phyloP scores from a whole-genome alignment of 2,888 invertebrate species.

The Leptogaster cylindrica region DNA sequence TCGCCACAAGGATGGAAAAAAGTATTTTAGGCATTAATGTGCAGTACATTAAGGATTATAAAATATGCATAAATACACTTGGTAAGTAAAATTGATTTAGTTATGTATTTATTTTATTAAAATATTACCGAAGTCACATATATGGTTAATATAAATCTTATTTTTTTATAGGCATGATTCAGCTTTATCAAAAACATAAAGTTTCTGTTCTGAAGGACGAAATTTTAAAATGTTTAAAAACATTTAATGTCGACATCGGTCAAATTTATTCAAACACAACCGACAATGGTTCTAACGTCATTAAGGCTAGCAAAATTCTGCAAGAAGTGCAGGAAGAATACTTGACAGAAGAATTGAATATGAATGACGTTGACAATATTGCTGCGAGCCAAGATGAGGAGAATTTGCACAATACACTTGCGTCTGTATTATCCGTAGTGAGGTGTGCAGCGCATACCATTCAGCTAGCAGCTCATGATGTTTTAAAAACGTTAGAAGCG shows the following conservation, averaged over 20 bases:
- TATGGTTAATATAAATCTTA: no score
- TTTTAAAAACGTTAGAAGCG: background rate
- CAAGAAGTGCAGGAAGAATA: slow-evolving; percentile 23
- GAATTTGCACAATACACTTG: no score
- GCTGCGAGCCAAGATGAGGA: no score
- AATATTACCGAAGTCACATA: no score
- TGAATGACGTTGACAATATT: no score
- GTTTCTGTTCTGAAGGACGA: slow-evolving; percentile 41
- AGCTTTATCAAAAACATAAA: no score
- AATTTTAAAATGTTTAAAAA: slow-evolving; percentile 40
- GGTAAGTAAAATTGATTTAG: no score
- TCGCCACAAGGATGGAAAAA: no score
- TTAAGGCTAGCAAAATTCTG: slow-evolving; percentile 30
- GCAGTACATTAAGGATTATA: slow-evolving; percentile 38
- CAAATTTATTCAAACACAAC: slow-evolving; percentile 45
- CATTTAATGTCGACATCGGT: slow-evolving; percentile 42
- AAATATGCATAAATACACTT: no score
- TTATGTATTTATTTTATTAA: no score
- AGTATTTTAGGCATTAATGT: slow-evolving; percentile 39
- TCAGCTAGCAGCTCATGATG: slow-evolving; percentile 32
- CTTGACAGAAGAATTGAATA: no score
- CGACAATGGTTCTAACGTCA: slow-evolving; percentile 43
- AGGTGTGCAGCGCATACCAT: slow-evolving; percentile 25
- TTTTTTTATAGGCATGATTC: no score
- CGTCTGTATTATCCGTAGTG: slow-evolving; percentile 21